Conservation (phyloP, 2,797 vertebrate genomes). For the Crenuchus spilurus region DNA sequence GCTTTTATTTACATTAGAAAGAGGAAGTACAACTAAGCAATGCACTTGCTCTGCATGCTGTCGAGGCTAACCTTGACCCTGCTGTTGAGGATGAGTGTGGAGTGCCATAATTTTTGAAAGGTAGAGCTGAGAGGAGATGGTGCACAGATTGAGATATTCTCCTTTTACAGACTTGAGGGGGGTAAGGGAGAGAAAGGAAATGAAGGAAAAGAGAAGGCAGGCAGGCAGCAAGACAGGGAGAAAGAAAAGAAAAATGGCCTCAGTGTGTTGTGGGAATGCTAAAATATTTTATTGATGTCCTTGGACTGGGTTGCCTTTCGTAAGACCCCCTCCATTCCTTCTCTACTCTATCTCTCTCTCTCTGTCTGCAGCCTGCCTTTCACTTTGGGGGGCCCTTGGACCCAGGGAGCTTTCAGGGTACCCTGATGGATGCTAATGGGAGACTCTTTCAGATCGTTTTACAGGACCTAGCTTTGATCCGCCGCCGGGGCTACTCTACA, state of each 20-base stretch:
- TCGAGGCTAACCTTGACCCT: conserved; percentile 61
- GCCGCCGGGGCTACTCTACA: conserved; percentile 83
- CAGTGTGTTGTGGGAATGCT: conserved; percentile 77
- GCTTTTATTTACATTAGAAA: not conserved
- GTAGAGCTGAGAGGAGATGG: conserved; percentile 61
- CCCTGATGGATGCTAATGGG: conserved; percentile 89
- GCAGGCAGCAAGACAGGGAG: conserved; percentile 15
- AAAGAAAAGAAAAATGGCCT: conserved; percentile 60
- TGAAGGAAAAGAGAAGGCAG: conserved; percentile 49
- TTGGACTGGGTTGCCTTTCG: conserved; percentile 71
- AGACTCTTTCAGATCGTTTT: conserved; percentile 89
- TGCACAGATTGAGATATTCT: conserved; percentile 71
- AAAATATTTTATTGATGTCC: conserved; percentile 73
- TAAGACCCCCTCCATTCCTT: conserved; percentile 59
- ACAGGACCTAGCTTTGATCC: conserved; percentile 87
- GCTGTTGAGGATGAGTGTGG: conserved; percentile 50
- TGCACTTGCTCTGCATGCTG: conserved; percentile 39
- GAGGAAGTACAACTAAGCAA: not conserved
- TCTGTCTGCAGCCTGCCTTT: conserved; percentile 82
- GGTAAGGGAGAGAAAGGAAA: conserved; percentile 15
- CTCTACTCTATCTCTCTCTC: conserved; percentile 49
- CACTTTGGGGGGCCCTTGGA: conserved; percentile 86
- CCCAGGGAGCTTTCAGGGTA: conserved; percentile 88
- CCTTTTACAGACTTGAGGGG: conserved; percentile 57
- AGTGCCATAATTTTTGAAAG: conserved; percentile 55